Base-by-base conservation (phyloP, 2,888 invertebrate genomes). In the Hirtodrosophila histrioides region DNA sequence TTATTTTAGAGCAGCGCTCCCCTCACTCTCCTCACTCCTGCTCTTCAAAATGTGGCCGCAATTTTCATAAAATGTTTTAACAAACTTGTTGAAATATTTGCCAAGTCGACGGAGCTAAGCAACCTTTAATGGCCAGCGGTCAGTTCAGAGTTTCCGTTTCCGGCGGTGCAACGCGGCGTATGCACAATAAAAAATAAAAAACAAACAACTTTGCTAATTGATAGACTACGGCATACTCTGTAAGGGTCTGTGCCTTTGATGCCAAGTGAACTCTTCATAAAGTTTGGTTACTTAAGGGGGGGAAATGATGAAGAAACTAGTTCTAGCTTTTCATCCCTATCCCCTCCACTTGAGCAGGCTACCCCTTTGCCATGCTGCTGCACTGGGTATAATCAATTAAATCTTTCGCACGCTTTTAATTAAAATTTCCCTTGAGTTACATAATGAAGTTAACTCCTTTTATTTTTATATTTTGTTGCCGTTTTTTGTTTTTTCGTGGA, bases 11-110 rank as follows among this genome's bases (percentile, higher is more conserved):
- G 54, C 48, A 33, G 29, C 39, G 24, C 12, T 11, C 8, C 31
- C 3, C 5, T 5, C 35, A 1, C 31, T 3, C 8, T 3, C 17
- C 37, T 27, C 23, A 12, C 17, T 9, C 31, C 6, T 6, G 27
- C n/a, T 9, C 31, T 17, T 10, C 27, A 54, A 46, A 55, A 50
- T 44, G 23, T 66, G 69, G 40, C 54, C 60, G 67, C 84, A 84
- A 75, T 84, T 80, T 84, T 84, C 75, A 64, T 78, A 84, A 80
- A 80, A 81, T 60, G 69, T 62, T 75, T 69, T 73, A 82, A 77
- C 83, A 85, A 82, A 82, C 79, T 82, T 82, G 83, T 85, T 77
- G 77, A 82, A 82, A 82, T 85, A 82, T 82, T 81, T 85, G 72
- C 61, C 63, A 75, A 75, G 67, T 79, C 63, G 58, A 68, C 41